These are phyloP conservation scores for Bothrops alternatus DNA, from an alignment of 2,797 vertebrate genomes.

Conservation along the genomic window DNA sequence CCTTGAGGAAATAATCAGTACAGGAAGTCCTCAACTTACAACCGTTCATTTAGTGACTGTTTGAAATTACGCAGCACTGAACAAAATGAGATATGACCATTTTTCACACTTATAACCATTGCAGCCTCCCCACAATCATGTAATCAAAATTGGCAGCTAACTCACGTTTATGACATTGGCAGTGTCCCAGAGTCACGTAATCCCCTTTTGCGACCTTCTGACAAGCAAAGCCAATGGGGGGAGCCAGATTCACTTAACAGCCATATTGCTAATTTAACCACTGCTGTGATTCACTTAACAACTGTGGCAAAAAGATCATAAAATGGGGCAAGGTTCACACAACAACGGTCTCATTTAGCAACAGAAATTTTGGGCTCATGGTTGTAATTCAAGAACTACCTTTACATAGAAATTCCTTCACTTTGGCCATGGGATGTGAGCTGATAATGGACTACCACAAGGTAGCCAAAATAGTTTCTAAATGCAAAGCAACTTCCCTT, in stretches of 20 bases:
- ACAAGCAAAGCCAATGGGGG: background rate
- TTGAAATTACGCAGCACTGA: background rate
- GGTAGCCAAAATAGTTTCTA: background rate
- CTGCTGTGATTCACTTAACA: background rate
- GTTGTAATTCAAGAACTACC: no score
- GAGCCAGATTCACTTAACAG: background rate
- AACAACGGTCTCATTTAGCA: background rate
- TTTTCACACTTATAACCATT: background rate
- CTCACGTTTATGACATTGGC: background rate
- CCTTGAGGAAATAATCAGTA: background rate
- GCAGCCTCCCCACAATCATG: background rate
- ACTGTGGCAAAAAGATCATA: background rate
- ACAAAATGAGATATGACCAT: background rate
- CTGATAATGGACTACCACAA: background rate
- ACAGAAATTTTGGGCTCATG: background rate
- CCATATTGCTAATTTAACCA: background rate
- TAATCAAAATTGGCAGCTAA: background rate
- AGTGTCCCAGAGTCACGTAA: background rate
- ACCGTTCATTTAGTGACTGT: background rate
- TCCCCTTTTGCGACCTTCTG: background rate
- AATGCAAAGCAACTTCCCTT: background rate
- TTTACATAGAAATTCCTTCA: background rate
- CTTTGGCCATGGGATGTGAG: background rate
- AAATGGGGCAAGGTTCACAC: background rate
- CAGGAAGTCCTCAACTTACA: background rate